Evolutionary conservation across 2,113 vertebrate species (phyloP), one percentile per base, ranked within the genome.

Genomic region (Paraplagusia blochii): DNA sequence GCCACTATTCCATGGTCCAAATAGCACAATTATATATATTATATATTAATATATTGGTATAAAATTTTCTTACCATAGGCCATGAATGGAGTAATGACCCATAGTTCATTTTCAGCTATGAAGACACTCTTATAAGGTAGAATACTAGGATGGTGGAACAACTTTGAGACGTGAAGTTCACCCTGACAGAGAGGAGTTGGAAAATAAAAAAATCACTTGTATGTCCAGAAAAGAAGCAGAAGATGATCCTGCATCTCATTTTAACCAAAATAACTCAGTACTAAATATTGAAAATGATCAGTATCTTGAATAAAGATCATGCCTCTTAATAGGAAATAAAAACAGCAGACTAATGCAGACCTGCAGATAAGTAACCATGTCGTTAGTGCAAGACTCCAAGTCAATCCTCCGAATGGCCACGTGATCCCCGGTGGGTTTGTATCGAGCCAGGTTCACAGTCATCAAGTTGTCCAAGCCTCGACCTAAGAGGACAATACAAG

Each of bases 81-180:
- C 96, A 98, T 97, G 83, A 99, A 98, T 6, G 97, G 93, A 0
- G 95, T 95, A 71, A 98, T 94, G 11, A 98, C 94, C 97, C 97
- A 99, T 11, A 99, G 89, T 81, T 99, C 96, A 8, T 98, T 98
- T 77, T 96, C 93, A 16, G 94, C 91, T 70, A 98, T 93, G 56
- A 99, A 98, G 63, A 97, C 92, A 19, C 94, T 96, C 89, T 90
- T 95, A 80, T 98, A 98, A 3, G 97, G 95, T 52, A 98, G 88
- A 0, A 99, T 96, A 61, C 97, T 96, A 59, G 92, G 88, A 58
- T 99, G 95, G 80, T 86, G 95, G 88, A 99, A 99, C 78, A 99
- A 88, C 75, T 97, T 98, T 48, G 95, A 98, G 76, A 98, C 94
- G 9, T 96, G 95, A 53, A 99, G 93, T 52, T 98, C 95, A 34